Conservation (phyloP, 30 jellyfish, hydroid and myxozoan species). For the Hydractinia echinata region DNA sequence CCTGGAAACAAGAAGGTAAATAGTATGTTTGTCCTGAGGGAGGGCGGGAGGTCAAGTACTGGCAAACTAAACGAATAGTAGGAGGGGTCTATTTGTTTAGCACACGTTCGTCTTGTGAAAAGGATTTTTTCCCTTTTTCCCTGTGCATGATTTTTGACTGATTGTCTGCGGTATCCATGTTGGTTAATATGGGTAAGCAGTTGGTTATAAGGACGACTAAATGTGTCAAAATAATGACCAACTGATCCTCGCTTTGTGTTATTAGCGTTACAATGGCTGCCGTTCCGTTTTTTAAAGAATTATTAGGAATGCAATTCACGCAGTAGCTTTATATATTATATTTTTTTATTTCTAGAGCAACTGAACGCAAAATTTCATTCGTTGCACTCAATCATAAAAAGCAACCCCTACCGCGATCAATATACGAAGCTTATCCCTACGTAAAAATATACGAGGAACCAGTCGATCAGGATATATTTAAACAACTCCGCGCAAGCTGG, state of each 20-base stretch:
- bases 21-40: no score
- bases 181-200: neutral
- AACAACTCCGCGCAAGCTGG: slow-evolving; percentile 14
- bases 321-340: no score
- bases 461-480: slow-evolving; percentile 3
- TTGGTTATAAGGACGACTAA: no score
- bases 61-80: neutral
- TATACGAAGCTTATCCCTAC: slow-evolving; percentile 5
- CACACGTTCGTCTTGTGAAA: neutral
- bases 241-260: neutral
- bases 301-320: no score
- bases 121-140: neutral
- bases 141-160: neutral
- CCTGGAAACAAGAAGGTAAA: no score
- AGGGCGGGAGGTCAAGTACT: no score
- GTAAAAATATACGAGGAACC: slow-evolving; percentile 29
- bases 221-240: neutral
- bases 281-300: neutral
- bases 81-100: neutral
- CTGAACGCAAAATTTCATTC: neutral
- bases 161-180: neutral
- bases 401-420: slow-evolving; percentile 14
- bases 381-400: slow-evolving; percentile 11
- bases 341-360: neutral
- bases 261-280: neutral